Conservation (phyloP, 2,797 vertebrate species). For the Lepilemur ruficaudatus region DNA sequence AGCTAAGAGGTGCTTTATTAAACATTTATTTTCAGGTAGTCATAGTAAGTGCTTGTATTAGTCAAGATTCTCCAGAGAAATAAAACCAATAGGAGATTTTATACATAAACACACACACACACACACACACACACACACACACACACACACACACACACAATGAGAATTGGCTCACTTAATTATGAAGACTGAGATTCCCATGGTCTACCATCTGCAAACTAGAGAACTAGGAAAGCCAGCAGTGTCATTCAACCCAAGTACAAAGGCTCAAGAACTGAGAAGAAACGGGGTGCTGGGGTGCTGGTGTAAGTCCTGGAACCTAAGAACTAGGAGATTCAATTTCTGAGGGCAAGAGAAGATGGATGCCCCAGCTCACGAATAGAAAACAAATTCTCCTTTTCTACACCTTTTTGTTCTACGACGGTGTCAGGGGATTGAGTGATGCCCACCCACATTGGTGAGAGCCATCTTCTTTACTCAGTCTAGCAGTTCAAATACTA, state of each 20-base stretch:
- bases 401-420: background rate
- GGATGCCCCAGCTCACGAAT: background rate
- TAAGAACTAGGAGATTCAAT: background rate
- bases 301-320: background rate
- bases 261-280: background rate
- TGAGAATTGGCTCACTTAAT: background rate
- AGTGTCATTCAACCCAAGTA: background rate
- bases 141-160: background rate
- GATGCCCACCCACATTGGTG: background rate
- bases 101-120: background rate
- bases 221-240: background rate
- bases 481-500: background rate
- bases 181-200: background rate
- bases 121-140: too few relatives aligned
- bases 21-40: background rate
- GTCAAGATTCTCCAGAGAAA: background rate
- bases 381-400: background rate
- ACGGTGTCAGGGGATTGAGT: too few relatives aligned
- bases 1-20: background rate
- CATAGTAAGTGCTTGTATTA: background rate
- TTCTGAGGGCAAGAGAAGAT: background rate
- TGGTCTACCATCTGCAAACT: background rate
- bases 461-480: background rate
- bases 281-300: background rate
- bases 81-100: background rate